phyloP scores from a whole-genome alignment of 1,140 invertebrate species.

The Adoxophyes honmai region DNA sequence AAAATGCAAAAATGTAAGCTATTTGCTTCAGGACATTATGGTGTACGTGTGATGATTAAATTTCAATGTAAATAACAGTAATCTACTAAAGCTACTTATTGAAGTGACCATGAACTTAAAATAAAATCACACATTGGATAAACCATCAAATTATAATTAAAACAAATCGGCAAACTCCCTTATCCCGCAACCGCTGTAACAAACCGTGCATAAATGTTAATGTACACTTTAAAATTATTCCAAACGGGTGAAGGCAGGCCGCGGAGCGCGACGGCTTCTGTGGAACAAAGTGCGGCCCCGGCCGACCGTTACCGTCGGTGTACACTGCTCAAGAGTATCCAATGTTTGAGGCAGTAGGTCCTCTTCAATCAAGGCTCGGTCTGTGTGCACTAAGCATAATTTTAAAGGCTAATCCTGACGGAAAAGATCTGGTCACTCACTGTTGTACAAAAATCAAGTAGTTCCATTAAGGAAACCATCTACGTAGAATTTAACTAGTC shows the following conservation, averaged over 20 bases:
- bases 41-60: no score
- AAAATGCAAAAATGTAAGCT: no score
- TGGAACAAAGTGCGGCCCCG: slow-evolving; percentile 8
- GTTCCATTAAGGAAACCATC: not conserved
- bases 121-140: no score
- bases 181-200: not conserved
- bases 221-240: slow-evolving; percentile 15
- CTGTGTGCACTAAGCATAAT: no score
- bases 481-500: not conserved
- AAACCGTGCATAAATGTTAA: slow-evolving; percentile 11
- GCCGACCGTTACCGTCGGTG: not conserved
- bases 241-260: not conserved
- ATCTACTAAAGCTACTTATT: no score
- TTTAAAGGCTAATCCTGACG: not conserved
- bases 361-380: no score
- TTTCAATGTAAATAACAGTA: no score
- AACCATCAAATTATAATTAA: no score
- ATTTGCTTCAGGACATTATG: no score
- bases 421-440: not conserved
- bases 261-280: not conserved
- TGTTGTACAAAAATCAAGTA: not conserved
- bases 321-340: not conserved
- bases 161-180: not conserved
- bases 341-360: no score
- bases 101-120: no score